phyloP scores from a whole-genome alignment of 2,888 invertebrate genomes.

The Syrphus vitripennis region DNA sequence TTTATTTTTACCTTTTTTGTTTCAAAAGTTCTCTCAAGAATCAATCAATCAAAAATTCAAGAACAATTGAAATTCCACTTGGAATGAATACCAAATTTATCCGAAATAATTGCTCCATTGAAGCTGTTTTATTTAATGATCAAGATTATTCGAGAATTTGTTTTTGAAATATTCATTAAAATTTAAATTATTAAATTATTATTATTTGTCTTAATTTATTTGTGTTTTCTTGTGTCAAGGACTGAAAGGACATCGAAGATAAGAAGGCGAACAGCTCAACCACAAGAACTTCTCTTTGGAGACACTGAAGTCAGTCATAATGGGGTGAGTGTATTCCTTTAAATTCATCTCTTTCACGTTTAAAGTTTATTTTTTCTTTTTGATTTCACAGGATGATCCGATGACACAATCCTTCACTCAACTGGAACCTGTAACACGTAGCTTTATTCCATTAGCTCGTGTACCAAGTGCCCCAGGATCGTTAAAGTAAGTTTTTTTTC shows the following conservation, averaged over 20 bases:
- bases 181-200: no score
- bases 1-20: neutral
- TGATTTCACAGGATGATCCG: conserved; percentile 72
- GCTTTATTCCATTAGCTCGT: conserved; percentile 82
- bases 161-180: conserved; percentile 6
- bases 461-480: conserved; percentile 90
- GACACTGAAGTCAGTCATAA: conserved; percentile 76
- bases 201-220: neutral
- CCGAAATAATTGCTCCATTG: conserved; percentile 74
- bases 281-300: conserved; percentile 87
- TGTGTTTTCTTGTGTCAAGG: conserved; percentile 18
- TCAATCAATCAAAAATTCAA: conserved; percentile 66
- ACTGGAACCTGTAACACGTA: conserved; percentile 73
- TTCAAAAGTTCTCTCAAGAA: neutral
- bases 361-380: conserved; percentile 24
- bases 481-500: conserved; percentile 84
- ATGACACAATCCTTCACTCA: conserved; percentile 77
- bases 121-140: conserved; percentile 65
- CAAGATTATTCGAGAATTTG: conserved; percentile 5
- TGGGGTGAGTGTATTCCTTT: conserved; percentile 69
- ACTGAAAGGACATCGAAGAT: conserved; percentile 82
- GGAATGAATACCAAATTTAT: conserved; percentile 70
- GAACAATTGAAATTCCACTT: conserved; percentile 68
- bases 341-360: neutral
- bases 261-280: conserved; percentile 85